Conservation (phyloP, 2,888 invertebrate genomes). For the Sarcophaga carnaria region DNA sequence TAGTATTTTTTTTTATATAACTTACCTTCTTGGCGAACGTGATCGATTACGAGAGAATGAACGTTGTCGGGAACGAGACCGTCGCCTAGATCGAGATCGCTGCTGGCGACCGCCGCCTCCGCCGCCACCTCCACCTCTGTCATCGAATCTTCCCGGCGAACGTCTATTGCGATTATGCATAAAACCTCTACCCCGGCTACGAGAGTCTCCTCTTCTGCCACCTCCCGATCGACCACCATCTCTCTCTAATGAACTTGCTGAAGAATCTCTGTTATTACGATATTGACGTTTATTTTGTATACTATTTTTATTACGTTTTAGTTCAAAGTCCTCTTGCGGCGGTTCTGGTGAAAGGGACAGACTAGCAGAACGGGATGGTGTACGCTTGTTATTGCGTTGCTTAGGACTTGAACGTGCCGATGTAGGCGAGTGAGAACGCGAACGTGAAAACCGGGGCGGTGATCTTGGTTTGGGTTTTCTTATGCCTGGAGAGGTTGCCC, state of each 20-base stretch:
- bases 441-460: constrained; percentile 69
- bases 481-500: constrained; percentile 48
- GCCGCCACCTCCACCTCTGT: constrained; percentile 59
- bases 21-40: constrained; percentile 80
- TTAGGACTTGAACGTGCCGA: constrained; percentile 77
- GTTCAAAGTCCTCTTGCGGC: constrained; percentile 86
- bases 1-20: background rate
- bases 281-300: constrained; percentile 95
- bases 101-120: constrained; percentile 72
- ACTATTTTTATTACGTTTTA: constrained; percentile 89
- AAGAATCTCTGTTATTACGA: constrained; percentile 92
- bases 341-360: constrained; percentile 79
- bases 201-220: constrained; percentile 75
- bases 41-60: constrained; percentile 80
- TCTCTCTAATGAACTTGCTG: constrained; percentile 82
- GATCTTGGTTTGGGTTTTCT: constrained; percentile 67
- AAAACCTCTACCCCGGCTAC: constrained; percentile 72
- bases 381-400: constrained; percentile 80
- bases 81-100: constrained; percentile 79
- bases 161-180: constrained; percentile 64
- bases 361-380: constrained; percentile 79
- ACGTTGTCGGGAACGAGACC: constrained; percentile 77
- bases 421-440: constrained; percentile 75
- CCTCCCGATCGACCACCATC: constrained; percentile 73
- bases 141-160: constrained; percentile 72